A percentile compares a stretch with the other conserved stretches of the same genome.
These are phyloP conservation scores for Syngnathus floridae DNA, from an alignment of 2,113 vertebrate genomes.

Conservation along the genomic window DNA sequence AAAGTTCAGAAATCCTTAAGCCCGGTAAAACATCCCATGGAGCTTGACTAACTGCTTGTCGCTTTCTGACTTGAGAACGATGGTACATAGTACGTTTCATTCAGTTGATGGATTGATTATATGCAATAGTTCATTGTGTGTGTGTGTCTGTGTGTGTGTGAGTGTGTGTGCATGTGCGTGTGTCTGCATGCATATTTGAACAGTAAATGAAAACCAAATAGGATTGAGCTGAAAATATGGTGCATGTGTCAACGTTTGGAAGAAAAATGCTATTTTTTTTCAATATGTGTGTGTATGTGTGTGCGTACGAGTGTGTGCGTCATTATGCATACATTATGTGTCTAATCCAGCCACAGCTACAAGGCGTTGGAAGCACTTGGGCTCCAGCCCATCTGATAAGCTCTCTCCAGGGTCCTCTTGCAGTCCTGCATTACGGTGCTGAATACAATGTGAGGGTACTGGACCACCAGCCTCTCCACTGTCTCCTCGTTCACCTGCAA, in stretches of 20 bases:
- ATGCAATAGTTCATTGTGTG: neutral
- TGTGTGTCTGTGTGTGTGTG: slow-evolving; percentile 18
- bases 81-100: neutral
- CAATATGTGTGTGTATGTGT: slow-evolving; percentile 13
- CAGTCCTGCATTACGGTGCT: slow-evolving; percentile 99
- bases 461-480: slow-evolving; percentile 90
- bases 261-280: slow-evolving; percentile 28
- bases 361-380: slow-evolving; percentile 85
- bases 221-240: slow-evolving; percentile 29
- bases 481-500: slow-evolving; percentile 93
- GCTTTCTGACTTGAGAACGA: slow-evolving; percentile 8
- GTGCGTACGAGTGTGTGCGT: slow-evolving; percentile 24
- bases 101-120: neutral
- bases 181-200: slow-evolving; percentile 48
- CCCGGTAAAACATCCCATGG: neutral
- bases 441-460: slow-evolving; percentile 96
- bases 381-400: slow-evolving; percentile 99
- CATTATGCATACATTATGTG: neutral
- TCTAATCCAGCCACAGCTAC: slow-evolving; percentile 64
- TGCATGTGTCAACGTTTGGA: slow-evolving; percentile 22
- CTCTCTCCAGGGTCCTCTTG: slow-evolving; percentile 96
- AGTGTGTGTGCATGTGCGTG: slow-evolving; percentile 7
- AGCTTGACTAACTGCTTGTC: slow-evolving; percentile 7
- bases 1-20: slow-evolving; percentile 4
- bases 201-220: slow-evolving; percentile 37